Percentiles rank a stretch among this genome's conserved stretches.
Conservation (phyloP, 2,888 invertebrate genomes). For the Poecilobothrus nobilitatus region DNA sequence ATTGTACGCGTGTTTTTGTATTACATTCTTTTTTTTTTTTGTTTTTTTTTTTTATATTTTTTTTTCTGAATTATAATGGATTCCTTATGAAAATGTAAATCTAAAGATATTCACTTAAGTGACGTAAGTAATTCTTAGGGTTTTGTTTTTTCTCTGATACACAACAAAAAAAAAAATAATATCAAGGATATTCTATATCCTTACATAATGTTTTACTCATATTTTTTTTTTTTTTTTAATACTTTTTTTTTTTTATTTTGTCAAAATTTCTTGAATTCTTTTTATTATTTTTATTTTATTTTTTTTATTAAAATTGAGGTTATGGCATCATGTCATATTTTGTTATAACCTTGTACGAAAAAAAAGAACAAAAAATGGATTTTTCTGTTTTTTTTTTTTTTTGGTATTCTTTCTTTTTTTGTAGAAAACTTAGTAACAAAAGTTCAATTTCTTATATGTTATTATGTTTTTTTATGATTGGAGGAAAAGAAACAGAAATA, state of each 20-base stretch:
- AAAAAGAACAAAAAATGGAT: background rate
- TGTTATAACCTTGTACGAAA: background rate
- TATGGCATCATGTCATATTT: constrained; percentile 3
- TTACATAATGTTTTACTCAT: background rate
- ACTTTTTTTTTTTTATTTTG: background rate
- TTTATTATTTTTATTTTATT: background rate
- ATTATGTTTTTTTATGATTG: too few species aligned
- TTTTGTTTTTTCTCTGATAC: background rate
- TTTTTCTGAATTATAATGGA: too few species aligned
- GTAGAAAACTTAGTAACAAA: too few species aligned
- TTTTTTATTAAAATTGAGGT: background rate
- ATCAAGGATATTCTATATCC: background rate
- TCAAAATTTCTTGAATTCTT: background rate
- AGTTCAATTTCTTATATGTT: too few species aligned
- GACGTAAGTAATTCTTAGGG: background rate
- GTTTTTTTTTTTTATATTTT: too few species aligned
- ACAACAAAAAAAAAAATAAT: background rate
- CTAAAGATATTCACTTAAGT: background rate
- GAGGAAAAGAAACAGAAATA: too few species aligned
- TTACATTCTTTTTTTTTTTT: too few species aligned
- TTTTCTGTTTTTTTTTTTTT: too few species aligned
- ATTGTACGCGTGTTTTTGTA: too few species aligned
- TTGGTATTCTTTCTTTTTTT: too few species aligned
- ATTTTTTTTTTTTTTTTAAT: too few species aligned
- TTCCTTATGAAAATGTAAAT: background rate